Evolutionary conservation across 2,888 invertebrate genomes (phyloP), one percentile per base, ranked within the genome.

Genomic region (Zygothrica quintamaculata): DNA sequence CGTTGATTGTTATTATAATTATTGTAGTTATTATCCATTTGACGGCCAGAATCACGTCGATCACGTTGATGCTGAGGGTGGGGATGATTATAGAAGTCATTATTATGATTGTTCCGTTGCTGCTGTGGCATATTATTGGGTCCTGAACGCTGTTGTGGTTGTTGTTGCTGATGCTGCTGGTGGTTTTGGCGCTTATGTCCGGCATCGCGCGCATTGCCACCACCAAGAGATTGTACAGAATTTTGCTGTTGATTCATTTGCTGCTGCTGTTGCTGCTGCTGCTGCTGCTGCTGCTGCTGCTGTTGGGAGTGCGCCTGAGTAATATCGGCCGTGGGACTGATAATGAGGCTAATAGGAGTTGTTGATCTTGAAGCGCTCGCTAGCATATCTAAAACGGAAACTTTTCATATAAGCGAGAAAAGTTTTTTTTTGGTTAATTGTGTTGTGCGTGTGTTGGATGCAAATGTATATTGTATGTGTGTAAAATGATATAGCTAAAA

Each of bases 321-420:
- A 91, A 97, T 96, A 90, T 98, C 97, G 75, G 94, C 94, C 1
- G 96, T 96, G 48, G 97, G 96, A 78, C 97, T 97, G 53, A 80
- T 76, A 48, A 93, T 92, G 31, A 94, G 92, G 65, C 95, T 94
- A 4, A 95, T 95, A 7, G 97, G 96, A 1, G 96, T 96, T 56
- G 95, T 95, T 50, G 96, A 95, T 53, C 96, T 93, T n/a, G 96
- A 96, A 37, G 93, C 91, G 85, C 92, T 92, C 75, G 91, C 90
- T 68, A 92, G 89, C 88, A 92, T 91, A 87, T 92, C 92, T 90
- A 92, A 88, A 89, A 92, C 89, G 70, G 89, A 89, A 84, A 90
- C 88, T 90, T 57, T 57, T 51, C 67, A 75, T 72, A 65, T 73
- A 73, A 59, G 77, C 74, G 56, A 60, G 56, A 36, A 16, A 46